phyloP scores from a whole-genome alignment of 2,113 vertebrate genomes.

The Corvus cornix region DNA sequence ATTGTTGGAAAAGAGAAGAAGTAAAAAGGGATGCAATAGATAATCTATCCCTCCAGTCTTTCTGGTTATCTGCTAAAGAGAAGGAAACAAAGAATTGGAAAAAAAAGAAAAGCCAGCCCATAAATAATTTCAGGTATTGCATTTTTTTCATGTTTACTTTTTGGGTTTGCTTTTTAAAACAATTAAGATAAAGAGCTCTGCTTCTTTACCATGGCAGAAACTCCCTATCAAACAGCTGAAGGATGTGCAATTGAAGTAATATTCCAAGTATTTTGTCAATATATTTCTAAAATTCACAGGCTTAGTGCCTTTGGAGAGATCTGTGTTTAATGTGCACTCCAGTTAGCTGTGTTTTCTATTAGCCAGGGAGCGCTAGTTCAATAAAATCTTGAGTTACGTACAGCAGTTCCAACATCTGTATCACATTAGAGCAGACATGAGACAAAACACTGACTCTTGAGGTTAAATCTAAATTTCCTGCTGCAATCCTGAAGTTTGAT shows the following conservation, averaged over 20 bases:
- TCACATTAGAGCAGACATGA: constrained; percentile 78
- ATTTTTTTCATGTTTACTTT: neutral
- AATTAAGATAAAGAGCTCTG: neutral
- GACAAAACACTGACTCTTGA: constrained; percentile 80
- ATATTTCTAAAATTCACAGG: constrained; percentile 26
- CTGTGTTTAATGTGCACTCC: constrained; percentile 56
- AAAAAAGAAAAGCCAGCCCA: neutral
- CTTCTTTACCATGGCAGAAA: neutral
- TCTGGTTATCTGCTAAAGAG: neutral
- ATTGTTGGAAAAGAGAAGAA: neutral
- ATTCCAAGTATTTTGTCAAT: constrained; percentile 47
- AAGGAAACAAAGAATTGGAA: neutral
- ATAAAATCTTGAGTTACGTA: constrained; percentile 70
- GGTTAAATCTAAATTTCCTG: constrained; percentile 83
- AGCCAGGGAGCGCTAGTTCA: constrained; percentile 68
- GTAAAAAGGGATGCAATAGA: neutral
- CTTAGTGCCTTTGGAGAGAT: constrained; percentile 50
- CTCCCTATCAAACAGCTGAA: neutral
- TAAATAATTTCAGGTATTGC: neutral
- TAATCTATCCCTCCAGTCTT: neutral
- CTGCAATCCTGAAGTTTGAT: constrained; percentile 72
- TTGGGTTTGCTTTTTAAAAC: neutral
- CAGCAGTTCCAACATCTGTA: constrained; percentile 77
- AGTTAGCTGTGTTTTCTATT: constrained; percentile 73
- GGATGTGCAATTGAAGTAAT: constrained; percentile 41